Percentiles rank a stretch among this genome's conserved stretches.
These are phyloP conservation scores for Entosphenus tridentatus DNA, from an alignment of 2,113 vertebrate species.

Conservation along the genomic window DNA sequence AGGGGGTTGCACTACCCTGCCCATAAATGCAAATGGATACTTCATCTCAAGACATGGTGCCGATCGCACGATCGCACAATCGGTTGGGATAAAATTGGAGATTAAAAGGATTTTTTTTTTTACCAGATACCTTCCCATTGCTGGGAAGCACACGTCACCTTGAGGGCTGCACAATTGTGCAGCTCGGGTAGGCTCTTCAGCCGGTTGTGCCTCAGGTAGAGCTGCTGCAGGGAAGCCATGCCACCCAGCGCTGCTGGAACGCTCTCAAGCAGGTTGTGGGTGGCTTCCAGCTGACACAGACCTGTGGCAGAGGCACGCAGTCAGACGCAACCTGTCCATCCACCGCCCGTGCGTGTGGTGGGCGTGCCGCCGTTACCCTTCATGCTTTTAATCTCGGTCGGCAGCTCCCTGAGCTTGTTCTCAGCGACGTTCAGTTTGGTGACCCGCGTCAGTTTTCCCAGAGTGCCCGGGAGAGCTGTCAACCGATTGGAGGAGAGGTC, in stretches of 20 bases:
- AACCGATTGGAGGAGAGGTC: slow-evolving; percentile 61
- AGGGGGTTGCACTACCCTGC: too few species aligned
- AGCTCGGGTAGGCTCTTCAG: slow-evolving; percentile 41
- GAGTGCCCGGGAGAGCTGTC: slow-evolving; percentile 28
- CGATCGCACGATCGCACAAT: too few species aligned
- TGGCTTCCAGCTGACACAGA: slow-evolving; percentile 61
- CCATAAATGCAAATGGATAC: too few species aligned
- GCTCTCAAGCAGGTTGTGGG: slow-evolving; percentile 49
- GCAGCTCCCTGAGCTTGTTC: slow-evolving; percentile 49
- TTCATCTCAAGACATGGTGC: too few species aligned
- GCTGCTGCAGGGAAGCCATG: slow-evolving; percentile 56
- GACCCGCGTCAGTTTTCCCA: slow-evolving; percentile 32
- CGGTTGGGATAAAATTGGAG: too few species aligned
- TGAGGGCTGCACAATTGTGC: slow-evolving; percentile 31
- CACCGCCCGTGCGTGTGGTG: too few species aligned
- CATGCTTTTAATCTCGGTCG: slow-evolving; percentile 41
- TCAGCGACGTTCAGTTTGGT: slow-evolving; percentile 38
- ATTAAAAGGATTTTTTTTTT: too few species aligned
- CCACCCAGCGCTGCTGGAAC: slow-evolving; percentile 36
- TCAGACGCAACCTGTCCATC: not conserved
- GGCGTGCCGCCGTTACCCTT: slow-evolving; percentile 29
- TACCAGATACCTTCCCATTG: too few species aligned
- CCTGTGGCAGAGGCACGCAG: slow-evolving; percentile 19
- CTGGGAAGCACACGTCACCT: slow-evolving; percentile 26
- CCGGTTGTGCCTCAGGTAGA: slow-evolving; percentile 66